Evolutionary conservation across 2,888 invertebrate species (phyloP), one percentile per base, ranked within the genome.

Genomic region (Ophion slaviceki): DNA sequence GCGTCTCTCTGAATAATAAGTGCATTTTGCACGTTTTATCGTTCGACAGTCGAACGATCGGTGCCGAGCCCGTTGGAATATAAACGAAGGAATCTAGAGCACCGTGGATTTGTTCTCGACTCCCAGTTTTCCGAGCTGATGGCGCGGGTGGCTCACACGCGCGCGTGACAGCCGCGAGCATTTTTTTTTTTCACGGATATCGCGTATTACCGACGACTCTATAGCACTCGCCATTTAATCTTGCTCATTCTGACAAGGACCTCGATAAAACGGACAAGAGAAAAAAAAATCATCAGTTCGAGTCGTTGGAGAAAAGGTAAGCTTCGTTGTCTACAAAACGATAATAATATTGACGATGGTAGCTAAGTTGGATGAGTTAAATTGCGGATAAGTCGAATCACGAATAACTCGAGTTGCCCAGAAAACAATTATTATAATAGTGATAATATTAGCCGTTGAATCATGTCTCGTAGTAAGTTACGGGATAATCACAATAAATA

Each of bases 21-120:
- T 81, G 79, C 85, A 87, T 87, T 85, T 80, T 84, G 85, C 79
- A 74, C 86, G 87, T 81, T 87, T 85, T 87, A 87, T 87, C 81
- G 83, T 85, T 84, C 83, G 80, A 75, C 83, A 76, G 85, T 76
- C 81, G 83, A 87, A 83, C 87, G 85, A 85, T 87, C 83, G 76
- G 87, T 87, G 85, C 78, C 83, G 85, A 83, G 83, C 79, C 85
- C 81, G 79, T 79, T 81, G 75, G 85, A 87, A 87, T 85, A 87
- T 85, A 84, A 87, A 87, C 83, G 85, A 85, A 81, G 83, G 81
- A 81, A 85, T 87, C 80, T 85, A 36, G 83, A 85, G 81, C 81
- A 70, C 80, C 82, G 75, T 70, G 75, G 83, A 86, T 86, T 84
- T 84, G 79, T 86, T 86, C 81, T 66, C 80, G 75, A 45, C 66